A percentile compares a stretch with the other conserved stretches of the same genome.
phyloP scores from a whole-genome alignment of 2,113 vertebrate species.

The Excalfactoria chinensis region DNA sequence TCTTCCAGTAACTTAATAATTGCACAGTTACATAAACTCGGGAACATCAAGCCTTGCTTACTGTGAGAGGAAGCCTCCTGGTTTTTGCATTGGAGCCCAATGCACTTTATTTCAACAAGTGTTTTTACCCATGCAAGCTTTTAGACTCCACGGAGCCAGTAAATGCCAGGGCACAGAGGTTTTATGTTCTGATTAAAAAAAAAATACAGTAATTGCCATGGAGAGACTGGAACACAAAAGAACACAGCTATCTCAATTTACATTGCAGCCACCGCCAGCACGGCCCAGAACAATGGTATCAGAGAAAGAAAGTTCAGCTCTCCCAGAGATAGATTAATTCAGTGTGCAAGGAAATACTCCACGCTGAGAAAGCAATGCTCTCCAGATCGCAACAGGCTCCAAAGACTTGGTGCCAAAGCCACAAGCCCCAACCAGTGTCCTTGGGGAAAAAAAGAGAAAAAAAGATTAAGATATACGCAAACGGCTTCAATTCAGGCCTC shows the following conservation, averaged over 20 bases:
- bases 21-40: slow-evolving; percentile 6
- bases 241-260: not conserved
- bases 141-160: not conserved
- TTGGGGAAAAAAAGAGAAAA: not conserved
- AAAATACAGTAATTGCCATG: slow-evolving; percentile 36
- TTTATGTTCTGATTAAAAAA: slow-evolving; percentile 34
- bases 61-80: not conserved
- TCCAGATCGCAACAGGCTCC: not conserved
- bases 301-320: not conserved
- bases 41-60: not conserved
- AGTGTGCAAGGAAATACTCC: not conserved
- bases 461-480: not conserved
- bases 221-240: slow-evolving; percentile 42
- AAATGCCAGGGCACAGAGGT: slow-evolving; percentile 24
- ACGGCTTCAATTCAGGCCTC: not conserved
- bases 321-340: slow-evolving; percentile 16
- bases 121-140: not conserved
- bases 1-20: not conserved
- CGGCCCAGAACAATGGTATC: slow-evolving; percentile 16
- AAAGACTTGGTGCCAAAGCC: not conserved
- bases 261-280: not conserved
- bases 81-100: not conserved
- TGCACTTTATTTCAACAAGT: not conserved
- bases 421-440: not conserved
- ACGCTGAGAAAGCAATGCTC: not conserved